Evolutionary conservation across 2,888 invertebrate species (phyloP), one percentile per base, ranked within the genome.

Genomic region (Heliconius ismenius): DNA sequence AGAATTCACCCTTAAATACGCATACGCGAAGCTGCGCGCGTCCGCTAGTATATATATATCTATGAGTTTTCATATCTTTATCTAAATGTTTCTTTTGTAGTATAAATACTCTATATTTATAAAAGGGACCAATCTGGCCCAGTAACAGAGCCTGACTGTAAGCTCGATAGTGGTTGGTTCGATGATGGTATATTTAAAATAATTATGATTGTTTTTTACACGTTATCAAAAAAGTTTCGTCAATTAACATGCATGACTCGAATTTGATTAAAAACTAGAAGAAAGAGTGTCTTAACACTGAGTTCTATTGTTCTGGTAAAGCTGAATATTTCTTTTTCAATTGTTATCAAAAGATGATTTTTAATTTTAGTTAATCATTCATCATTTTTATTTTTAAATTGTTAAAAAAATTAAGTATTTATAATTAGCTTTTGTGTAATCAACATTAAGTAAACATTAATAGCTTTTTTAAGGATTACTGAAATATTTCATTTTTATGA

Each of bases 401-500:
- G 9, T 28, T 6, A 6, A 21, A 32, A 28, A 32, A 10, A 4
- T 1, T 39, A 39, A 36, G 3, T n/a, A n/a, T n/a, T 36, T 65
- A 65, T 36, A 24, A 65, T 39, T 39, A 43, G 18, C 39, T 9
- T 67, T 67, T 67, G 39, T 67, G 39, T 39, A 67, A 67, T 67
- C 24, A 24, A 39, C 67, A 39, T 24, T 24, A 49, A 24, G 67
- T 36, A 39, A 67, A 67, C 7, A 39, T 67, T 67, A 39, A 67
- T 39, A 11, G 36, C 28, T n/a, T 67, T 67, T 39, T n/a, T 24
- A 67, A 39, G 9, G 39, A 67, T 43, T 67, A 67, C 67, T 67
- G 67, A 67, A 67, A 67, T 67, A 67, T 67, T 67, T 39, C 67
- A 67, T 67, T 67, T 39, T 65, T 36, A 65, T 13, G 13, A 36